Percentiles rank a stretch among this genome's conserved stretches.
These are phyloP conservation scores for Grammatotria lemairii DNA, from an alignment of 2,113 vertebrate genomes.

Conservation along the genomic window DNA sequence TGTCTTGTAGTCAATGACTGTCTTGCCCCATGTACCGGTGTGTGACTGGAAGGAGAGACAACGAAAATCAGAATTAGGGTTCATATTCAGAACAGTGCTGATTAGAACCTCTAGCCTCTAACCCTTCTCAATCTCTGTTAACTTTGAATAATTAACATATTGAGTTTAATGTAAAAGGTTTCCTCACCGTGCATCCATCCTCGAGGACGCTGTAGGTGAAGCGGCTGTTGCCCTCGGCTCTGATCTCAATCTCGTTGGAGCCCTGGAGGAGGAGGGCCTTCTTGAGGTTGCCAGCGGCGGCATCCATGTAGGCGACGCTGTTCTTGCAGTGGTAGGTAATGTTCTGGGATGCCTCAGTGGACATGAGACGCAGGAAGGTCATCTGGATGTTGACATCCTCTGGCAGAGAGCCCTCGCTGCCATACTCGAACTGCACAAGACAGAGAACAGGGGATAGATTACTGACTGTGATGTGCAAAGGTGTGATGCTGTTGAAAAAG, in stretches of 20 bases:
- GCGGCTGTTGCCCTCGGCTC: conserved; percentile 98
- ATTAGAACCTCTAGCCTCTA: background rate
- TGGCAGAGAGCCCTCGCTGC: conserved; percentile 80
- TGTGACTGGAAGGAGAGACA: conserved; percentile 80
- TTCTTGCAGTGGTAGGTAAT: conserved; percentile 99
- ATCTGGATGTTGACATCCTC: conserved; percentile 94
- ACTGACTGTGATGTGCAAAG: conserved; percentile 39
- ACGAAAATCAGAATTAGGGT: background rate
- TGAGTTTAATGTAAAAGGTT: background rate
- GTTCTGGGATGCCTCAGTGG: conserved; percentile 95
- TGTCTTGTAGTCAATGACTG: conserved; percentile 98
- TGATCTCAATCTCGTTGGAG: conserved; percentile 97
- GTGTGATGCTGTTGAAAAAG: background rate
- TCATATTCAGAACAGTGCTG: background rate
- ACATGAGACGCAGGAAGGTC: conserved; percentile 98
- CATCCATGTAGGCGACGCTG: conserved; percentile 97
- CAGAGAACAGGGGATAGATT: background rate
- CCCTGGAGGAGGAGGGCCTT: conserved; percentile 95
- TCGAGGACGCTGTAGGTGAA: conserved; percentile 91
- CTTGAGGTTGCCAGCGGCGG: conserved; percentile 88
- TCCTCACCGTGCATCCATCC: conserved; percentile 93
- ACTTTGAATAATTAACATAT: background rate
- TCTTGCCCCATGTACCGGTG: conserved; percentile 94
- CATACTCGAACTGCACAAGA: conserved; percentile 83
- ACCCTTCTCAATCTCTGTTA: background rate